phyloP scores from a whole-genome alignment of 2,113 vertebrate genomes.

The Scopus umbretta region DNA sequence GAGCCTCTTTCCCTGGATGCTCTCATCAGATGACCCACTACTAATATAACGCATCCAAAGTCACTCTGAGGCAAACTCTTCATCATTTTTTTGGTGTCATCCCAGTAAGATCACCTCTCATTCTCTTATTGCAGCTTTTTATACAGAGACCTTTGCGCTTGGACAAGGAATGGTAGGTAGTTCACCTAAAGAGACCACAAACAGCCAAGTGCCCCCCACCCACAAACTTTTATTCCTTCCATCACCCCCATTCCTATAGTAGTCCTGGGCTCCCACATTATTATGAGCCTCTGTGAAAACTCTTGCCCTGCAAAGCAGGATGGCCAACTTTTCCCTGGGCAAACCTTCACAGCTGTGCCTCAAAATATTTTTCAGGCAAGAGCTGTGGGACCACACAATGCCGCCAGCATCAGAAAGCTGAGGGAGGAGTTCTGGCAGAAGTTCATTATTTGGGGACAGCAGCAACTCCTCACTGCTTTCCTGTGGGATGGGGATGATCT shows the following conservation, averaged over 20 bases:
- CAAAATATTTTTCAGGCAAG: not conserved
- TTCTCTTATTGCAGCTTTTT: not conserved
- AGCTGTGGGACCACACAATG: not conserved
- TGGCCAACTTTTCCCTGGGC: not conserved
- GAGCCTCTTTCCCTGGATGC: not conserved
- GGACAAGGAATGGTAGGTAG: not conserved
- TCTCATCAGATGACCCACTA: not conserved
- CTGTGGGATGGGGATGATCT: not conserved
- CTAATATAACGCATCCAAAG: not conserved
- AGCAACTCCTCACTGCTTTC: not conserved
- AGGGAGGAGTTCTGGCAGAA: not conserved
- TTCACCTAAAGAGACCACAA: not conserved
- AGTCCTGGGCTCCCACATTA: not conserved
- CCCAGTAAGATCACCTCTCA: not conserved
- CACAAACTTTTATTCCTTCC: not conserved
- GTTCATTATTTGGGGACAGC: not conserved
- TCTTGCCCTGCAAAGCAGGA: not conserved
- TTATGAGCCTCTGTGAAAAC: not conserved
- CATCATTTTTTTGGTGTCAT: not conserved
- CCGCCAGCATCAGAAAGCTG: not conserved
- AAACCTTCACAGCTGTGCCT: not conserved
- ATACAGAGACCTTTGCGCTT: not conserved
- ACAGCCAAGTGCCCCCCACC: not conserved
- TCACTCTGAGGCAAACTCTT: not conserved
- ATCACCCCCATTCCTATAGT: not conserved